These are phyloP conservation scores for Galeopsomyia nigrocyanea DNA, from an alignment of 2,888 invertebrate genomes.

Conservation along the genomic window DNA sequence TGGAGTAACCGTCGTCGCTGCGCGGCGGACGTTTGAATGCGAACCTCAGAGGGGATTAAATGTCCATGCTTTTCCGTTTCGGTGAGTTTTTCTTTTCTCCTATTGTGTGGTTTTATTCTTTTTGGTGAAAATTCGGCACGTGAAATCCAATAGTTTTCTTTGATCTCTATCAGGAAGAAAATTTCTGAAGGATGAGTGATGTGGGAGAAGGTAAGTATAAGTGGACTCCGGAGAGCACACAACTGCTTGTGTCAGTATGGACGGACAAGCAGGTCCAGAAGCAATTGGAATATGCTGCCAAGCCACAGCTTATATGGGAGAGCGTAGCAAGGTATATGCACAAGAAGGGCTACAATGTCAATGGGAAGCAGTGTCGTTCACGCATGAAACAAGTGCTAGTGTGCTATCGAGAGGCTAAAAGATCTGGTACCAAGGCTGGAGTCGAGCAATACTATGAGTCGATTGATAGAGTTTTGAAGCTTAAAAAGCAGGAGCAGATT, in stretches of 20 bases:
- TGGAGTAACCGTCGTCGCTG: slow-evolving; percentile 20
- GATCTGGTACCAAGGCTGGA: slow-evolving; percentile 60
- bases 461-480: slow-evolving; percentile 63
- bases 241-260: slow-evolving; percentile 66
- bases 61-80: slow-evolving; percentile 15
- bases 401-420: slow-evolving; percentile 66
- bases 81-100: slow-evolving; percentile 21
- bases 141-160: background rate
- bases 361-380: slow-evolving; percentile 65
- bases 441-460: slow-evolving; percentile 66
- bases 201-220: slow-evolving; percentile 59
- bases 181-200: slow-evolving; percentile 38
- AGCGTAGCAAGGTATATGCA: slow-evolving; percentile 65
- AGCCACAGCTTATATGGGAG: slow-evolving; percentile 66
- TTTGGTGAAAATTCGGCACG: background rate
- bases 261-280: slow-evolving; percentile 66
- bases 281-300: slow-evolving; percentile 61
- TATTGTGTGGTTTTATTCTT: background rate
- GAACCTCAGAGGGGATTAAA: slow-evolving; percentile 39
- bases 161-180: background rate
- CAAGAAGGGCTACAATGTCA: slow-evolving; percentile 66
- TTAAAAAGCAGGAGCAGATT: slow-evolving; percentile 54
- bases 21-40: slow-evolving; percentile 29
- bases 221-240: slow-evolving; percentile 66
- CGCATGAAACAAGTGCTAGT: slow-evolving; percentile 67